Conservation (phyloP, 2,888 invertebrate genomes). For the Pandemis heparana region DNA sequence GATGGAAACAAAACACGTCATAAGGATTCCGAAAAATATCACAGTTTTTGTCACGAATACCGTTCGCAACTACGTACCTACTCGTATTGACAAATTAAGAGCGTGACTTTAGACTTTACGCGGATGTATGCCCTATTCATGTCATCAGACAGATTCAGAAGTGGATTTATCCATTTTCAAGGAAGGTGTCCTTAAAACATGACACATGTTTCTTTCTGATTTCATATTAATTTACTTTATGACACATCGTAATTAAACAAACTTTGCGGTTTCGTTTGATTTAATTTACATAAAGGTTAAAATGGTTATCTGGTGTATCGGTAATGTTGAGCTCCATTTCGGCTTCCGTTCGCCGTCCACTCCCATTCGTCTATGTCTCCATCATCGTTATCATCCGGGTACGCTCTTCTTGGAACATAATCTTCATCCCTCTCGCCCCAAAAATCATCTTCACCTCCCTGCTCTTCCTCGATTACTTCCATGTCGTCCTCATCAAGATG, state of each 20-base stretch:
- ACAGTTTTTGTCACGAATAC: not conserved
- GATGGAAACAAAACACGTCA: not conserved
- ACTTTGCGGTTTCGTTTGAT: constrained; percentile 14
- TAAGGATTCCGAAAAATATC: not conserved
- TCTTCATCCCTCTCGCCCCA: constrained; percentile 67
- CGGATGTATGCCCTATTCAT: not conserved
- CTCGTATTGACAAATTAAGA: not conserved
- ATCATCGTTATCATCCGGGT: constrained; percentile 64
- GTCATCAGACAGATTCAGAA: constrained; percentile 4
- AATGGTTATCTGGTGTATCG: constrained; percentile 72
- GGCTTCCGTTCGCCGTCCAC: constrained; percentile 64
- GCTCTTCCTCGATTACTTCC: constrained; percentile 51
- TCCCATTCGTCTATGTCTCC: constrained; percentile 83
- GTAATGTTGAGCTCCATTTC: constrained; percentile 73
- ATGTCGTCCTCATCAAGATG: constrained; percentile 71
- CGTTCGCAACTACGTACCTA: constrained; percentile 3
- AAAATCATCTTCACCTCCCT: constrained; percentile 69
- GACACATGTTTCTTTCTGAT: constrained; percentile 13
- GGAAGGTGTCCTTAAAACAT: not conserved
- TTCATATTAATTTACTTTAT: constrained; percentile 3
- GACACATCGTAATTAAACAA: constrained; percentile 18
- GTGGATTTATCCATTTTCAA: not conserved
- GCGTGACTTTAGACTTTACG: not conserved
- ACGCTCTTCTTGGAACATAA: constrained; percentile 56
- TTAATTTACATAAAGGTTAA: constrained; percentile 54